Evolutionary conservation across 2,888 invertebrate genomes (phyloP).

Genomic region (Anagyrus pseudococci): DNA sequence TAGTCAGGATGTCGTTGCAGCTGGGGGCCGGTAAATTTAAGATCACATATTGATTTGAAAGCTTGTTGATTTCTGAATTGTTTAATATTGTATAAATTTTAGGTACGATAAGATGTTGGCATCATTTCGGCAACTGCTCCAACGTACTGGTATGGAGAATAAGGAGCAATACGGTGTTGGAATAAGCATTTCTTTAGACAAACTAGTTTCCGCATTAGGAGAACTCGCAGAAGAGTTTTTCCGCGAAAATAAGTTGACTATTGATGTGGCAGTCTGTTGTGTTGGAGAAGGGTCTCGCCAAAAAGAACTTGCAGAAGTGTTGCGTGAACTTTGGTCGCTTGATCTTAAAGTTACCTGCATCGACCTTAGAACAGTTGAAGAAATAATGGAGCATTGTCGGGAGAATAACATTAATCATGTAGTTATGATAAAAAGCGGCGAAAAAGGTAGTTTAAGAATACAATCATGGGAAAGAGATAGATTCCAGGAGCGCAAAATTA

Average conservation of each 20-base stretch:
- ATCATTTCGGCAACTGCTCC: constrained; percentile 69
- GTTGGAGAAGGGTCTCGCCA: constrained; percentile 67
- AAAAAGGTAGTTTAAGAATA: constrained; percentile 65
- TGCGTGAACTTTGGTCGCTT: constrained; percentile 74
- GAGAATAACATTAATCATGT: constrained; percentile 64
- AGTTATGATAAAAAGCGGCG: constrained; percentile 70
- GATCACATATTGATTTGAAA: too few species aligned
- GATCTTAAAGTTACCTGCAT: constrained; percentile 72
- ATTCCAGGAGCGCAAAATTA: constrained; percentile 72
- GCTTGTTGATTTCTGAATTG: background rate
- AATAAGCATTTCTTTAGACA: constrained; percentile 84
- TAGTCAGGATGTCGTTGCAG: constrained; percentile 78
- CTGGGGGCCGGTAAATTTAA: constrained; percentile 83
- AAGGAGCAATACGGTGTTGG: constrained; percentile 74
- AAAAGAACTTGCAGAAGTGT: constrained; percentile 65
- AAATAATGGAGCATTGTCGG: constrained; percentile 63
- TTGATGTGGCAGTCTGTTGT: constrained; percentile 74
- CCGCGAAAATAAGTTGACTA: constrained; percentile 60
- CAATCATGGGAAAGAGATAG: constrained; percentile 71
- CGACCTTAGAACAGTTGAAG: constrained; percentile 70
- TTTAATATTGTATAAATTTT: constrained; percentile 5
- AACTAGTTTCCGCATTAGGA: constrained; percentile 71
- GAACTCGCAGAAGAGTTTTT: constrained; percentile 62
- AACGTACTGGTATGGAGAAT: constrained; percentile 53
- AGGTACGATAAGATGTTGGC: constrained; percentile 81